Evolutionary conservation across 2,888 invertebrate genomes (phyloP), one percentile per base, ranked within the genome.

Genomic region (Nomada fucata): DNA sequence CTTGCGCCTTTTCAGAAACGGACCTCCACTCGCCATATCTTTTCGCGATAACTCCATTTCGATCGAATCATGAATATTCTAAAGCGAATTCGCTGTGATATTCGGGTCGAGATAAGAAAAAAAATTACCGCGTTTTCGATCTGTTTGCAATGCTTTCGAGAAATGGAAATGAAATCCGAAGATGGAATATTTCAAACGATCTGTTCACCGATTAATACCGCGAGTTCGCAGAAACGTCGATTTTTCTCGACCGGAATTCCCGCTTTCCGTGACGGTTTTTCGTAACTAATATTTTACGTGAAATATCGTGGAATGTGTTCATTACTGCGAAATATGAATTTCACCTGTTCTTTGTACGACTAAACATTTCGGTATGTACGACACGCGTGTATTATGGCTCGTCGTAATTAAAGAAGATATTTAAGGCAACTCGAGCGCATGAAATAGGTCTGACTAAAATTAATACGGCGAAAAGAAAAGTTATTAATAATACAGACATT

Each of bases 81-180:
- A 57, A 60, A 42, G 61, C 47, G 78, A 61, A 55, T 67, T 67
- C 78, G 15, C 55, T 18, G 61, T 63, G 52, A 78, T 78, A 78
- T 79, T 47, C 61, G 44, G 47, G 42, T 15, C 44, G 29, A 11
- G 75, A 78, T 78, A 23, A 79, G 77, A 78, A 78, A 77, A 77
- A 36, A 71, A 78, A 79, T 79, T 71, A 55, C 67, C 57, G 18
- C 71, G 26, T 20, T 7, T 4, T 47, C n/a, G 71, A 78, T 72
- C 71, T 79, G 44, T 79, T 79, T 77, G 79, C 79, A 29, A 79
- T 79, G 71, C 78, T 79, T 79, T 78, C 78, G 59, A 79, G 71
- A 57, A 67, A 79, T 44, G 71, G 23, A 23, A 72, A 78, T 79
- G 61, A 60, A 60, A 78, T 68, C 50, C 42, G 13, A 61, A 67